Conservation (phyloP, 1,140 invertebrate genomes). For the Drosophila guanche region DNA sequence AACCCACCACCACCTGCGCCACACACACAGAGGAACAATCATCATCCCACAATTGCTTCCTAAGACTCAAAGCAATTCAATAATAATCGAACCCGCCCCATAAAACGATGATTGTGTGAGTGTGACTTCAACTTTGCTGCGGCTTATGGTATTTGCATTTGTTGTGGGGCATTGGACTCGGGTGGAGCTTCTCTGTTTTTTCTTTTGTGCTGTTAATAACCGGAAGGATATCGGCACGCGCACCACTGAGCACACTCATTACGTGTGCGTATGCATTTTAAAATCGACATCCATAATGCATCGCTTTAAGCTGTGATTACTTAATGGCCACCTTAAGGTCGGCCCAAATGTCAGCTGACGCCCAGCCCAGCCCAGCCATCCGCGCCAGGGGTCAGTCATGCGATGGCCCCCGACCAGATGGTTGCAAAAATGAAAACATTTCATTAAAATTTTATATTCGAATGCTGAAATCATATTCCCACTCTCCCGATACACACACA, state of each 20-base stretch:
- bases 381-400: conserved; percentile 2
- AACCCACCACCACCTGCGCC: conserved; percentile 39
- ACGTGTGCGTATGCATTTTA: conserved; percentile 44
- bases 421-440: conserved; percentile 53
- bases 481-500: background rate
- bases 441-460: conserved; percentile 67
- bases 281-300: conserved; percentile 59
- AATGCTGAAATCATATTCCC: conserved; percentile 56
- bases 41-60: conserved; percentile 29
- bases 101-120: conserved; percentile 71
- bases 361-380: background rate
- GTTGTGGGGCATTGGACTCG: background rate
- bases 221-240: conserved; percentile 44
- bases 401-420: background rate
- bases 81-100: conserved; percentile 69
- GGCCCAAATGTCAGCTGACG: conserved; percentile 40
- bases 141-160: conserved; percentile 16
- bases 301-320: conserved; percentile 58
- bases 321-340: conserved; percentile 60
- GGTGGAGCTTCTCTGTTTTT: background rate
- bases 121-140: conserved; percentile 2
- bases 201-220: conserved; percentile 41
- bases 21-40: background rate
- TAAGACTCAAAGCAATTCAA: conserved; percentile 48
- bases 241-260: conserved; percentile 46